Base-by-base conservation (phyloP, 2,113 vertebrate genomes). In the Pristiophorus japonicus region DNA sequence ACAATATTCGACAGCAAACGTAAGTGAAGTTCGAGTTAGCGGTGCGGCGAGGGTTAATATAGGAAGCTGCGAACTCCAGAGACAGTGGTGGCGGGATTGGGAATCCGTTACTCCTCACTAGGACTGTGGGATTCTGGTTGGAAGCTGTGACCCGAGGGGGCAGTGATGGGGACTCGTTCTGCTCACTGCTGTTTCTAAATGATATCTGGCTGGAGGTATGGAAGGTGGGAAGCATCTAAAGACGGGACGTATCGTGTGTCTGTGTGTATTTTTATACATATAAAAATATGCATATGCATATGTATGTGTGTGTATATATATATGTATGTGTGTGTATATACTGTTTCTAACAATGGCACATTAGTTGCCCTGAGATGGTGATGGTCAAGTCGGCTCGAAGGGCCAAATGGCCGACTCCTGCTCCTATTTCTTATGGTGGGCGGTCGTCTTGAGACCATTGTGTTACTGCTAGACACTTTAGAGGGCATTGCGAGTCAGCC, bases 1-100 rank as follows among this genome's bases (percentile, higher is more conserved):
- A 98, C 98, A 42, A 97, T 99, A 7, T 97, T 98, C 88, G 99
- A 99, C 97, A 99, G 98, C 97, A 99, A 99, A 96, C 99, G 99
- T 99, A 96, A 98, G 99, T 98, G 95, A 94, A 16, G 51, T 3
- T 90, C 42, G 34, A 7, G 22, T 8, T 18, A 84, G 8, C 45
- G 34, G 34, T 30, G 34, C 6, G 0, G 11, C 24, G 12, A 11
- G 27, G 18, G 38, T 6, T 24, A 18, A 6, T 22, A 22, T 24
- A 45, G 30, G 88, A n/a, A n/a, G 18, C 59, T 38, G 34, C 10
- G n/a, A 63, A 7, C n/a, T 59, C 14, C 1, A 59, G 7, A 22
- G 59, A 18, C 34, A n/a, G 22, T 81, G 38, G 73, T 81, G 38
- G 3, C 16, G 18, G 3, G 55, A 27, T 65, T 10, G n/a, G 87